Conservation (phyloP, 2,113 vertebrate species). For the Pleuronectes platessa region DNA sequence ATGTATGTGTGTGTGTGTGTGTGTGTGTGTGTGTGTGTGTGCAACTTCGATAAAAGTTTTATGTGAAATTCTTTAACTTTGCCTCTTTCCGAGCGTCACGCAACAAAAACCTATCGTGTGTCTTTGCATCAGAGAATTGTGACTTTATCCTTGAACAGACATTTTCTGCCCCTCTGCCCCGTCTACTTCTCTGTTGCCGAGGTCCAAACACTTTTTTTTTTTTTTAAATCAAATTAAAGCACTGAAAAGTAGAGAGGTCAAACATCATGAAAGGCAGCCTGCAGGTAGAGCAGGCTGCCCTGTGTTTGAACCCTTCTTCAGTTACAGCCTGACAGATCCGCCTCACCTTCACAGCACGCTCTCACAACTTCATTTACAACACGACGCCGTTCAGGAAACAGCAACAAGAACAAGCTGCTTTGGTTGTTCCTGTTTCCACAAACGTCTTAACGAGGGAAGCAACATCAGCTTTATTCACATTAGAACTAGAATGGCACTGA, state of each 20-base stretch:
- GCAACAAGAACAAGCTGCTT: not conserved
- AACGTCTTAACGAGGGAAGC: not conserved
- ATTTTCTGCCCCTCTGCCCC: not conserved
- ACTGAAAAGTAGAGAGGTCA: conserved; percentile 51
- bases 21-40: not conserved
- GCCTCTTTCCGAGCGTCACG: not conserved
- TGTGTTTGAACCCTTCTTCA: conserved; percentile 62
- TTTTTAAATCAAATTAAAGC: conserved; percentile 11
- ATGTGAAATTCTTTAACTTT: not conserved
- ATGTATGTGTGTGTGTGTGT: not conserved
- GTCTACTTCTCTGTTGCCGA: not conserved
- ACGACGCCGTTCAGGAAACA: not conserved
- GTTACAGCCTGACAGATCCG: conserved; percentile 37
- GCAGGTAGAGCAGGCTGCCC: conserved; percentile 51
- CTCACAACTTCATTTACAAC: not conserved
- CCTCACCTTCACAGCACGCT: not conserved
- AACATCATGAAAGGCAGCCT: conserved; percentile 26
- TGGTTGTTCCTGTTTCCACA: not conserved
- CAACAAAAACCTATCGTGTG: not conserved
- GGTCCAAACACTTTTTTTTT: not conserved
- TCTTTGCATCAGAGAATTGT: not conserved
- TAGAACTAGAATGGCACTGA: not conserved
- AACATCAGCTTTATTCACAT: not conserved
- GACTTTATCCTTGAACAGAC: not conserved
- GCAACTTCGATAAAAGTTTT: not conserved